These are phyloP conservation scores for Ormyrus labotus DNA, from an alignment of 2,888 invertebrate genomes.

Conservation along the genomic window DNA sequence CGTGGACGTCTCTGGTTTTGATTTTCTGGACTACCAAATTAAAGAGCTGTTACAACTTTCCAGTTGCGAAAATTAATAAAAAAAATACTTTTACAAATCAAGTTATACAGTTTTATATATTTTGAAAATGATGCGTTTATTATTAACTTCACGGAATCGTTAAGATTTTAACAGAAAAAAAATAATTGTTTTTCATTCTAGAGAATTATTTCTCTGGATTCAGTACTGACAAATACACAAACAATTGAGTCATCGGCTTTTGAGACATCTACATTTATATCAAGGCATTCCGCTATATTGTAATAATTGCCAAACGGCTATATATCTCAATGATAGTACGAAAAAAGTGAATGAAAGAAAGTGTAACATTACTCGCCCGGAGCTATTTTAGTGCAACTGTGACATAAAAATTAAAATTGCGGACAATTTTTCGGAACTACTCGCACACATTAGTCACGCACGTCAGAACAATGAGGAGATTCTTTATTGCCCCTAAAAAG, in stretches of 20 bases:
- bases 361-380: too few species aligned
- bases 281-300: too few species aligned
- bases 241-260: too few species aligned
- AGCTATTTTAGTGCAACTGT: not conserved
- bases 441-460: slow-evolving; percentile 1
- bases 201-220: too few species aligned
- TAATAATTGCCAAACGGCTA: not conserved
- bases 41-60: slow-evolving; percentile 35
- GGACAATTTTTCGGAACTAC: slow-evolving; percentile 13
- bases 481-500: slow-evolving; percentile 33
- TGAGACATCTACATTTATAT: too few species aligned
- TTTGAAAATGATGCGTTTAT: not conserved
- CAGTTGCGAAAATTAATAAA: not conserved
- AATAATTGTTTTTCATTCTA: too few species aligned
- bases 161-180: too few species aligned
- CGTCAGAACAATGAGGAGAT: slow-evolving; percentile 11
- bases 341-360: too few species aligned
- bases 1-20: slow-evolving; percentile 10
- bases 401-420: slow-evolving; percentile 27
- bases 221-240: too few species aligned
- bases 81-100: too few species aligned
- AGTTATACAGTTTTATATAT: too few species aligned
- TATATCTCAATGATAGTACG: slow-evolving; percentile 20
- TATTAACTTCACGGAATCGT: not conserved
- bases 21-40: slow-evolving; percentile 25